These are phyloP conservation scores for Drosophila suboccidentalis DNA, from an alignment of 2,888 invertebrate species.

Conservation along the genomic window DNA sequence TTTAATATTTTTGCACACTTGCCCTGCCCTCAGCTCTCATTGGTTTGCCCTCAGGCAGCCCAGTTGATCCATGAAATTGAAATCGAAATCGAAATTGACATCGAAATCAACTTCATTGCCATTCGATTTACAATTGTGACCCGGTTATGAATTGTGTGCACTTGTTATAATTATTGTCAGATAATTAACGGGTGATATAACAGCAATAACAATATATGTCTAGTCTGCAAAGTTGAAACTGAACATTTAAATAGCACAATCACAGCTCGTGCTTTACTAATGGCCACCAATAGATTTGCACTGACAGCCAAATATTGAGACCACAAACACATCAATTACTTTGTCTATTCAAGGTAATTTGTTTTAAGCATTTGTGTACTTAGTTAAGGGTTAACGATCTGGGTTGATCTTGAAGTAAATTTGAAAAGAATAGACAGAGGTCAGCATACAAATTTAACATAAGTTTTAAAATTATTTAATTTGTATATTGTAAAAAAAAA, in stretches of 20 bases:
- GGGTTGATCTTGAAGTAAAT: slow-evolving; percentile 32
- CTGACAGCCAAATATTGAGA: slow-evolving; percentile 17
- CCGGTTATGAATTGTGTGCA: slow-evolving; percentile 47
- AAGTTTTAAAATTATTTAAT: too few relatives aligned
- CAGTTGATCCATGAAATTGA: slow-evolving; percentile 49
- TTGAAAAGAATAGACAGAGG: slow-evolving; percentile 10
- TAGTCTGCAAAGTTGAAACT: background rate
- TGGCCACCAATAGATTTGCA: slow-evolving; percentile 12
- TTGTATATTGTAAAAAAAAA: too few relatives aligned
- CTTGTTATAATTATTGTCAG: slow-evolving; percentile 67
- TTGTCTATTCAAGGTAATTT: slow-evolving; percentile 23
- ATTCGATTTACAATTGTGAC: slow-evolving; percentile 43
- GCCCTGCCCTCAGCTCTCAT: slow-evolving; percentile 1
- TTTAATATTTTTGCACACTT: slow-evolving; percentile 62
- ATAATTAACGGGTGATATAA: slow-evolving; percentile 61
- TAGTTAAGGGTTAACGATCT: slow-evolving; percentile 32
- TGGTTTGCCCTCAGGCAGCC: slow-evolving; percentile 23
- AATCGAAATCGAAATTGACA: slow-evolving; percentile 29
- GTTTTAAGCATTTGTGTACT: slow-evolving; percentile 8
- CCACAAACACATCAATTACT: slow-evolving; percentile 2
- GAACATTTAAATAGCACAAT: slow-evolving; percentile 18
- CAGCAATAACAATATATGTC: slow-evolving; percentile 19
- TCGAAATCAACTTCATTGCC: slow-evolving; percentile 48
- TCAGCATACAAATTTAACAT: background rate
- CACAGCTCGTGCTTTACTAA: slow-evolving; percentile 2